These are phyloP conservation scores for Rattus norvegicus DNA, from an alignment of 2,113 vertebrate species.

Conservation along the genomic window GRCr8 NC_086027.1:33696001-33696500, in stretches of 20 bases:
- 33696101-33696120: not conserved
- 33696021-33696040: not conserved
- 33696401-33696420: not conserved
- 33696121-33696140: not conserved
- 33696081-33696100: not conserved
- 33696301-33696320: not conserved
- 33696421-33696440: not conserved
- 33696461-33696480: not conserved
- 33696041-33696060: not conserved
- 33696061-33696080: not conserved
- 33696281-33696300: not conserved
- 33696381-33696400: not conserved
- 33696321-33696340: not conserved
- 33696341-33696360: too few species aligned
- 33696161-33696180: not conserved
- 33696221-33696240: not conserved
- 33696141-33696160: not conserved
- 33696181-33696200: not conserved
- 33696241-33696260: slow-evolving; percentile 7
- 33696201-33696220: slow-evolving; percentile 3
- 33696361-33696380: too few species aligned
- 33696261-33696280: not conserved
- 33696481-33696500: too few species aligned
- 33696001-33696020: not conserved
- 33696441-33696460: not conserved